phyloP scores from a whole-genome alignment of 2,888 invertebrate genomes.

The Lingula anatina region DNA sequence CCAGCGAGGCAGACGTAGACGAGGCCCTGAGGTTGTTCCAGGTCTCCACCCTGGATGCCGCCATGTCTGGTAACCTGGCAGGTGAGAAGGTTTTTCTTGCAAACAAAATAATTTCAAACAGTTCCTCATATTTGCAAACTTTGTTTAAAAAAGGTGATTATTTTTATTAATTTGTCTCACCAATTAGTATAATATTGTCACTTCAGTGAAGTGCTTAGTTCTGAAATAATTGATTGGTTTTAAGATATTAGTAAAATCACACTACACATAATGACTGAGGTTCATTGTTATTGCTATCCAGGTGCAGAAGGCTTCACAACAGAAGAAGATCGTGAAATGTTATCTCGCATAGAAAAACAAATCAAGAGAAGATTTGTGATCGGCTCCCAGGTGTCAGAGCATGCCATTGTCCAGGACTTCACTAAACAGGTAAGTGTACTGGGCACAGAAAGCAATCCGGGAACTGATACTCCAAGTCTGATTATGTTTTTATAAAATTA shows the following conservation, averaged over 20 bases:
- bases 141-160: too few species aligned
- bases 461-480: too few species aligned
- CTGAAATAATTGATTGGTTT: too few species aligned
- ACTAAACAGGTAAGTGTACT: slow-evolving; percentile 51
- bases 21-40: slow-evolving; percentile 94
- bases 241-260: too few species aligned
- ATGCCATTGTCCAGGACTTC: slow-evolving; percentile 84
- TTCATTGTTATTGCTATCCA: slow-evolving; percentile 43
- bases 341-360: slow-evolving; percentile 87
- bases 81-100: slow-evolving; percentile 61
- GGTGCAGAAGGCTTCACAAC: slow-evolving; percentile 98
- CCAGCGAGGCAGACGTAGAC: slow-evolving; percentile 82
- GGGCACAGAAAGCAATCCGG: too few species aligned
- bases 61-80: slow-evolving; percentile 83
- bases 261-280: too few species aligned
- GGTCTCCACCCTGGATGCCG: slow-evolving; percentile 95
- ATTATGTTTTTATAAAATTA: too few species aligned
- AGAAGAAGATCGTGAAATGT: slow-evolving; percentile 86
- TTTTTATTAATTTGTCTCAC: too few species aligned
- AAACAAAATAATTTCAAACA: too few species aligned
- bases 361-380: slow-evolving; percentile 80
- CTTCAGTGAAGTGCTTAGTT: too few species aligned
- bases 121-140: too few species aligned
- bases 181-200: too few species aligned
- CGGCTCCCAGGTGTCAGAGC: slow-evolving; percentile 94